A percentile compares a stretch with the other conserved stretches of the same genome.
phyloP scores from a whole-genome alignment of 2,888 invertebrate species.

The Scaptodrosophila latifasciaeformis region DNA sequence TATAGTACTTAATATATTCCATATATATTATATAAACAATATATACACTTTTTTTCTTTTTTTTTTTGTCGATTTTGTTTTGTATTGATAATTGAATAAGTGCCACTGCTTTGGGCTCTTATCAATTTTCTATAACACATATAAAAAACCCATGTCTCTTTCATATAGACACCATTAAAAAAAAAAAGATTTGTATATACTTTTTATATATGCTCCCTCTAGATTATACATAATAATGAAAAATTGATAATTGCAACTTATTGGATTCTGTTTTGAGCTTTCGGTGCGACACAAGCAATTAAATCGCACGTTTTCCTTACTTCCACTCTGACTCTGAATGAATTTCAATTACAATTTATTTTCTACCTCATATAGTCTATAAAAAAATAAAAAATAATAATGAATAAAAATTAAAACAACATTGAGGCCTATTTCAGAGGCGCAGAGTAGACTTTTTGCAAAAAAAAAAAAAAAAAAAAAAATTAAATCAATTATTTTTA shows the following conservation, averaged over 20 bases:
- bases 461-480: background rate
- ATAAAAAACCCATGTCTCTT: slow-evolving; percentile 12
- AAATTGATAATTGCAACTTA: slow-evolving; percentile 39
- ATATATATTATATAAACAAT: too few species aligned
- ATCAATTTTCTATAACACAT: slow-evolving; percentile 32
- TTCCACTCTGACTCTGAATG: slow-evolving; percentile 49
- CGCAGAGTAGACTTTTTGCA: too few species aligned
- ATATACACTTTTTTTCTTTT: too few species aligned
- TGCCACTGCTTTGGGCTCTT: slow-evolving; percentile 33
- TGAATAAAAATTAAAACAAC: slow-evolving; percentile 25
- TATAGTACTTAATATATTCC: too few species aligned
- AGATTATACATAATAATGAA: too few species aligned
- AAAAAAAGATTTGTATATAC: background rate
- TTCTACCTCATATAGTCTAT: slow-evolving; percentile 16
- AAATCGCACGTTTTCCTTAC: slow-evolving; percentile 17
- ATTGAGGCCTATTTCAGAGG: slow-evolving; percentile 58
- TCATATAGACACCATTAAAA: slow-evolving; percentile 1
- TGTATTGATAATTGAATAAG: slow-evolving; percentile 46
- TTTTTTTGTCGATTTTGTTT: slow-evolving; percentile 5
- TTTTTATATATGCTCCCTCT: too few species aligned
- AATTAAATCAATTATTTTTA: background rate
- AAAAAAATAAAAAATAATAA: slow-evolving; percentile 8
- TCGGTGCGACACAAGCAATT: slow-evolving; percentile 3
- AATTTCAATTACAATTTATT: slow-evolving; percentile 39
- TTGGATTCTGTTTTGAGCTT: slow-evolving; percentile 28